phyloP scores from a whole-genome alignment of 2,113 vertebrate species.

The Alexandromys fortis region DNA sequence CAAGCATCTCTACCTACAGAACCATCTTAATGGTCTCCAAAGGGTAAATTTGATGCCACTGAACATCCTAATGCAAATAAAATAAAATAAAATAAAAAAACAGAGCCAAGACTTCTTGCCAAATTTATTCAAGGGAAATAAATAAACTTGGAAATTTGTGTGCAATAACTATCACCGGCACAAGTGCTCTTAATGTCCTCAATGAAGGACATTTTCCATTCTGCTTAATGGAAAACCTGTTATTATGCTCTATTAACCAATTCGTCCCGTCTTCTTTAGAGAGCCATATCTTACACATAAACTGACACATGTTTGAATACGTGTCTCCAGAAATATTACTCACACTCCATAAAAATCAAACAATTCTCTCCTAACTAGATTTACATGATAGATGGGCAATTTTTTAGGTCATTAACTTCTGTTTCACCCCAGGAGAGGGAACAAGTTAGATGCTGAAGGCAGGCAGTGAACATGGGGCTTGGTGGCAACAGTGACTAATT shows the following conservation, averaged over 20 bases:
- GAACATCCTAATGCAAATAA: conserved; percentile 17
- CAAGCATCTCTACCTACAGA: not conserved
- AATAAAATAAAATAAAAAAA: not conserved
- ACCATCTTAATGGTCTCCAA: not conserved
- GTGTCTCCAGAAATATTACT: conserved; percentile 62
- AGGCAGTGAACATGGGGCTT: conserved; percentile 75
- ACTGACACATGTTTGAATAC: conserved; percentile 33
- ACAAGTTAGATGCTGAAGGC: conserved; percentile 78
- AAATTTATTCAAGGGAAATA: conserved; percentile 75
- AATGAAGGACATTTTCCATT: conserved; percentile 84
- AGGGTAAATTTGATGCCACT: not conserved
- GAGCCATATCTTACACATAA: conserved; percentile 67
- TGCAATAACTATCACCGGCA: conserved; percentile 75
- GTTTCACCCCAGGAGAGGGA: conserved; percentile 73
- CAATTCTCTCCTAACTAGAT: conserved; percentile 64
- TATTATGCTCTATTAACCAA: conserved; percentile 85
- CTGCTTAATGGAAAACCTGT: conserved; percentile 83
- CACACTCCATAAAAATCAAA: conserved; percentile 79
- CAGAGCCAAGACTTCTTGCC: conserved; percentile 2
- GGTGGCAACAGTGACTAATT: conserved; percentile 83
- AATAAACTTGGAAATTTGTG: conserved; percentile 79
- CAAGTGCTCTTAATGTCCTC: conserved; percentile 84
- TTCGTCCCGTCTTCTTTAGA: conserved; percentile 80
- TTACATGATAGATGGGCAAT: conserved; percentile 76
- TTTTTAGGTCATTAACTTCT: conserved; percentile 82